Evolutionary conservation across 2,113 vertebrate genomes (phyloP).

Genomic region (Gymnarchus niloticus): DNA sequence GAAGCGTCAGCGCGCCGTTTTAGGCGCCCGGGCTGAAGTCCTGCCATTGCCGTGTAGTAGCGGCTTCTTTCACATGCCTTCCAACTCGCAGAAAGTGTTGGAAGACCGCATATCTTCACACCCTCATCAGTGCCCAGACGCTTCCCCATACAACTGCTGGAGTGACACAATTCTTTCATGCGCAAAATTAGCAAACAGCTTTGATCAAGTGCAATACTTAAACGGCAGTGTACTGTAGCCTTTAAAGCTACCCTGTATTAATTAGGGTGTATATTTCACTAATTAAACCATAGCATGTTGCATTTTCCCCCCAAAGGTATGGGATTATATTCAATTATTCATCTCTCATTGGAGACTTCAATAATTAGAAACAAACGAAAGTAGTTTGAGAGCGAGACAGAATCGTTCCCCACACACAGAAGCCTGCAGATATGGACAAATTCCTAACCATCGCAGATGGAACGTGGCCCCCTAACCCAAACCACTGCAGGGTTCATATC

Average conservation of each 20-base stretch:
- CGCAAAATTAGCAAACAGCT: constrained; percentile 33
- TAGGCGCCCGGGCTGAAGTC: constrained; percentile 48
- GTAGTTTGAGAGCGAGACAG: constrained; percentile 16
- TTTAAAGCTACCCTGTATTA: constrained; percentile 42
- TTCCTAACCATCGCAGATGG: neutral
- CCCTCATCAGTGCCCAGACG: neutral
- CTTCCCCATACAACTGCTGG: neutral
- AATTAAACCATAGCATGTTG: constrained; percentile 54
- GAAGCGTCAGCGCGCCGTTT: constrained; percentile 24
- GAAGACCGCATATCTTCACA: neutral
- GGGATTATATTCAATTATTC: constrained; percentile 51
- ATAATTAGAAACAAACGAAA: constrained; percentile 47
- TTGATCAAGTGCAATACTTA: constrained; percentile 33
- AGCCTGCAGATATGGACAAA: neutral
- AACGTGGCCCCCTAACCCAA: neutral
- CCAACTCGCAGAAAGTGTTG: neutral
- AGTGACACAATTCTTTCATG: constrained; percentile 31
- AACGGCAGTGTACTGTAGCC: constrained; percentile 37
- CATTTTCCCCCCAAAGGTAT: constrained; percentile 37
- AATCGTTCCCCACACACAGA: neutral
- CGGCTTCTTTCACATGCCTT: neutral
- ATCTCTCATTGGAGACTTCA: constrained; percentile 48
- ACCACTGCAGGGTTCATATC: neutral
- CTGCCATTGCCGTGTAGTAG: neutral
- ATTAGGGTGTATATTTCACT: constrained; percentile 48